Conservation (phyloP, 2,888 invertebrate species). For the Pantelozetes paolii region DNA sequence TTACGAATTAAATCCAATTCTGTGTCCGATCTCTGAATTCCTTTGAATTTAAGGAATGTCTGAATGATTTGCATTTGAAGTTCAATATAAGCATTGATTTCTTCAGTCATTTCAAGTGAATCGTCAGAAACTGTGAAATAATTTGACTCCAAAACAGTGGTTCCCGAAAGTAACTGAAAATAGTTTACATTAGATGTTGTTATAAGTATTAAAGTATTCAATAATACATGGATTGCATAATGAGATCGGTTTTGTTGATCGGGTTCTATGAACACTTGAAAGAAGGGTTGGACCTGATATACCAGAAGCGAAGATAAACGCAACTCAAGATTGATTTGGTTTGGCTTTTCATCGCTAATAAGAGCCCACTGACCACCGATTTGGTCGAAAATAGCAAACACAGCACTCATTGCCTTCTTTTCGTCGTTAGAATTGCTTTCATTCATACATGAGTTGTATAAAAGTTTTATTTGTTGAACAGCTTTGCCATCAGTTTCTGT, state of each 20-base stretch:
- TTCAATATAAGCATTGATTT: constrained; percentile 32
- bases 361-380: constrained; percentile 52
- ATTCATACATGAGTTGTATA: constrained; percentile 53
- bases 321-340: constrained; percentile 40
- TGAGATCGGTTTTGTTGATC: constrained; percentile 55
- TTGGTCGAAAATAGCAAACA: constrained; percentile 50
- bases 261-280: constrained; percentile 51
- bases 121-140: constrained; percentile 46
- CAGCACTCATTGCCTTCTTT: constrained; percentile 47
- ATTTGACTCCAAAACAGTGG: constrained; percentile 50
- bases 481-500: constrained; percentile 49
- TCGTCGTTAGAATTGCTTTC: constrained; percentile 47
- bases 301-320: constrained; percentile 48
- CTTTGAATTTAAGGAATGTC: neutral
- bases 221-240: constrained; percentile 56
- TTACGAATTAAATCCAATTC: constrained; percentile 47
- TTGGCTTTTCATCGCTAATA: constrained; percentile 43
- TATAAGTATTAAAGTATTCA: constrained; percentile 21
- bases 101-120: neutral
- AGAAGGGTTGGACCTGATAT: constrained; percentile 53
- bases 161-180: constrained; percentile 54
- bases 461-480: constrained; percentile 51
- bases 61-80: constrained; percentile 26
- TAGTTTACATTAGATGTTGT: neutral
- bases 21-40: neutral